Evolutionary conservation across 2,888 invertebrate species (phyloP).

Genomic region (Diabrotica balteata): DNA sequence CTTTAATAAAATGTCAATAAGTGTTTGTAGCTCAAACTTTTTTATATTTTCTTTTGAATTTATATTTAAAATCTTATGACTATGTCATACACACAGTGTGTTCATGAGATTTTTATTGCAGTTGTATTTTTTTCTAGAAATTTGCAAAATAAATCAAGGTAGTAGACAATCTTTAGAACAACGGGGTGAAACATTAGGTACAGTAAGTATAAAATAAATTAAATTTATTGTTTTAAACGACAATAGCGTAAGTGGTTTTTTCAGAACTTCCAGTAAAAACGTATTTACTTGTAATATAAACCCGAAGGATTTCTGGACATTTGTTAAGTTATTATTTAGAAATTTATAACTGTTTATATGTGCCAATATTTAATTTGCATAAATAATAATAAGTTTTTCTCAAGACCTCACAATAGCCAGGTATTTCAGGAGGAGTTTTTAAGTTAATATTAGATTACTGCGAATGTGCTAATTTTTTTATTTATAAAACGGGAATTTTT

Average conservation of each 20-base stretch:
- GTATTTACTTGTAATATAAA: too few species aligned
- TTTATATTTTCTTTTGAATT: constrained; percentile 56
- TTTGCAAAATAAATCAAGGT: constrained; percentile 35
- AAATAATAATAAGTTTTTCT: too few species aligned
- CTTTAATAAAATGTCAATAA: constrained; percentile 60
- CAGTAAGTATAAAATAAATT: not conserved
- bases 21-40: constrained; percentile 56
- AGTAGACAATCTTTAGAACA: constrained; percentile 44
- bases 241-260: not conserved
- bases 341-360: too few species aligned
- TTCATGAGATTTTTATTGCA: constrained; percentile 50
- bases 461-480: too few species aligned
- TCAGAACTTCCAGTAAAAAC: not conserved
- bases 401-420: too few species aligned
- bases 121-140: constrained; percentile 43
- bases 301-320: too few species aligned
- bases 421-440: too few species aligned
- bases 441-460: too few species aligned
- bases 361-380: too few species aligned
- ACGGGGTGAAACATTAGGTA: constrained; percentile 16
- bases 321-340: too few species aligned
- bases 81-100: constrained; percentile 51
- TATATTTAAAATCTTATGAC: constrained; percentile 53
- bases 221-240: not conserved
- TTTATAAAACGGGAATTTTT: too few species aligned